phyloP scores from a whole-genome alignment of 2,113 vertebrate species.

The Plotosus lineatus region DNA sequence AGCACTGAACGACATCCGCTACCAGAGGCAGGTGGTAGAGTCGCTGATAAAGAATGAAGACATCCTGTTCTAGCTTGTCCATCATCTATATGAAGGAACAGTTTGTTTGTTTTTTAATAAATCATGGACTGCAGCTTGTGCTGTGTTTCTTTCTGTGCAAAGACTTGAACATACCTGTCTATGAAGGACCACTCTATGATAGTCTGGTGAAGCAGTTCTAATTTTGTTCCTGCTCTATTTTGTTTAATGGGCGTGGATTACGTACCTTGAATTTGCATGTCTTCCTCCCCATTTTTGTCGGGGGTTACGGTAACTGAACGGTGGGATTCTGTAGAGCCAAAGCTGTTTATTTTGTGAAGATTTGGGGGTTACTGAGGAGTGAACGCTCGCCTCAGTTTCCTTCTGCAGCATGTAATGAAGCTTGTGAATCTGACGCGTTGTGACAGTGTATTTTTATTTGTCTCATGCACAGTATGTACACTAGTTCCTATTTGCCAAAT shows the following conservation, averaged over 20 bases:
- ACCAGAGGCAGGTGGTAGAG: constrained; percentile 99
- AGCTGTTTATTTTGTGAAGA: constrained; percentile 72
- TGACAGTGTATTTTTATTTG: constrained; percentile 78
- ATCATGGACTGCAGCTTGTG: constrained; percentile 38
- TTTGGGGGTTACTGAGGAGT: constrained; percentile 75
- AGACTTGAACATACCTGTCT: constrained; percentile 73
- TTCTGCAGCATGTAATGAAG: constrained; percentile 81
- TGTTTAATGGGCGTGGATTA: constrained; percentile 77
- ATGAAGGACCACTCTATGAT: constrained; percentile 76
- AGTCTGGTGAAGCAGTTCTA: constrained; percentile 60
- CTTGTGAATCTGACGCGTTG: constrained; percentile 75
- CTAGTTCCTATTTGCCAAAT: constrained; percentile 74
- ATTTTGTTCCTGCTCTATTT: constrained; percentile 63
- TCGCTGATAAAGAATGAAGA: constrained; percentile 97
- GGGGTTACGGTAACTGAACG: constrained; percentile 69
- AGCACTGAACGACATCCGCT: constrained; percentile 93
- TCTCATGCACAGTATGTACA: constrained; percentile 71
- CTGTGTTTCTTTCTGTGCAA: constrained; percentile 70
- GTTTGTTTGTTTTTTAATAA: neutral
- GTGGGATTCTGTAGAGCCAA: constrained; percentile 46
- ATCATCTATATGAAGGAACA: constrained; percentile 72
- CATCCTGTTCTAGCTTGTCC: constrained; percentile 81
- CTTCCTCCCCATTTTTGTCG: constrained; percentile 90
- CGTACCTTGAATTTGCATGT: constrained; percentile 82
- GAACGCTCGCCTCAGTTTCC: constrained; percentile 75